Evolutionary conservation across 2,113 vertebrate species (phyloP).

Genomic region (Dryoscopus gambensis): DNA sequence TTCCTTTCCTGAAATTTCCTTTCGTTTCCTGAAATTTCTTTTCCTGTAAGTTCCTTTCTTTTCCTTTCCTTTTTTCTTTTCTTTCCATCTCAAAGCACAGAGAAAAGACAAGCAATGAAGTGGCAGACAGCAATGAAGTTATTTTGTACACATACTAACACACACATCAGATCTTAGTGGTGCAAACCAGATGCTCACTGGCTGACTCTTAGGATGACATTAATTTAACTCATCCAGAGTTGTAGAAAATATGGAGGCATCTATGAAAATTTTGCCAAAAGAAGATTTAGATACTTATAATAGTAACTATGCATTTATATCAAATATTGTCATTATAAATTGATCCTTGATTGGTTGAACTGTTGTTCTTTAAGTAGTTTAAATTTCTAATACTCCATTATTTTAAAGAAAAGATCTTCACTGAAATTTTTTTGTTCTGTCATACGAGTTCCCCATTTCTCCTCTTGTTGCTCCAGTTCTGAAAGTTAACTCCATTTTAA

Average conservation of each 20-base stretch:
- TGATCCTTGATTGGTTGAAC: background rate
- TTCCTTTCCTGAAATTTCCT: too few relatives aligned
- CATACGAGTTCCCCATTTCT: background rate
- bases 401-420: background rate
- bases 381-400: background rate
- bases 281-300: background rate
- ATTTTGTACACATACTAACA: slow-evolving; percentile 14
- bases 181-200: slow-evolving; percentile 39
- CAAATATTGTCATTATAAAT: background rate
- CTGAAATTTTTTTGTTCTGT: background rate
- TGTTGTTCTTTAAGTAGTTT: background rate
- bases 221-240: background rate
- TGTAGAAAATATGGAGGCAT: background rate
- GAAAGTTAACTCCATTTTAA: background rate
- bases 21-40: too few relatives aligned
- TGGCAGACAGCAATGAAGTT: background rate
- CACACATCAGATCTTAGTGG: slow-evolving; percentile 10
- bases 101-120: background rate
- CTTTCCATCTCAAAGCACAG: background rate
- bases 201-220: background rate
- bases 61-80: background rate
- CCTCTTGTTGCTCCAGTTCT: background rate
- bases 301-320: background rate
- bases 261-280: background rate
- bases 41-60: too few relatives aligned